A percentile compares a stretch with the other conserved stretches of the same genome.
Evolutionary conservation across 2,797 vertebrate species (phyloP).

Genomic region (Cirrhinus mrigala): DNA sequence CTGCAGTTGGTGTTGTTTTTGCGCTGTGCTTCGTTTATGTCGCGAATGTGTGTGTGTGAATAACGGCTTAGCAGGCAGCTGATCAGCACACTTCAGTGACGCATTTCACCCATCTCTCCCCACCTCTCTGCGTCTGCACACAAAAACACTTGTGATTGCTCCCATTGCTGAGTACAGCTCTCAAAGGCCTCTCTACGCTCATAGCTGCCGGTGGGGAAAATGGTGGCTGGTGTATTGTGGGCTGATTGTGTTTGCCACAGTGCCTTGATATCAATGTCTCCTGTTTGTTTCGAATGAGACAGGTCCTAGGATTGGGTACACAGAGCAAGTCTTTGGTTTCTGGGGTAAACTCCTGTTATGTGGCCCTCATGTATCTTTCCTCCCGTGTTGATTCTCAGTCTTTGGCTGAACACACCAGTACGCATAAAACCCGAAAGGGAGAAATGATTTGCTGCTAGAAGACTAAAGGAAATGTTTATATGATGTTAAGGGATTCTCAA

Average conservation of each 20-base stretch:
- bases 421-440: conserved; percentile 4
- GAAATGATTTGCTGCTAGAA: neutral
- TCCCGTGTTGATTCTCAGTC: neutral
- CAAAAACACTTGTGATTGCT: conserved; percentile 62
- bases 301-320: conserved; percentile 31
- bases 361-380: conserved; percentile 2
- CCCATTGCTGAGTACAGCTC: conserved; percentile 58
- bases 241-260: conserved; percentile 54
- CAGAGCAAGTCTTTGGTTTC: conserved; percentile 31
- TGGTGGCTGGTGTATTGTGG: conserved; percentile 54
- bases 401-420: conserved; percentile 11
- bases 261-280: conserved; percentile 44
- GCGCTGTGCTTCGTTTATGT: neutral
- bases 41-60: neutral
- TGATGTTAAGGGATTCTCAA: neutral
- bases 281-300: conserved; percentile 52
- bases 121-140: conserved; percentile 43
- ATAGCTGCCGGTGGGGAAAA: conserved; percentile 56
- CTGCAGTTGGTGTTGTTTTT: conserved; percentile 52
- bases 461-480: neutral
- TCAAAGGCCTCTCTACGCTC: conserved; percentile 51
- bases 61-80: conserved; percentile 33
- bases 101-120: conserved; percentile 43
- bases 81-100: conserved; percentile 50
- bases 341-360: neutral